phyloP scores from a whole-genome alignment of 2,888 invertebrate species.

The Nineta flava region DNA sequence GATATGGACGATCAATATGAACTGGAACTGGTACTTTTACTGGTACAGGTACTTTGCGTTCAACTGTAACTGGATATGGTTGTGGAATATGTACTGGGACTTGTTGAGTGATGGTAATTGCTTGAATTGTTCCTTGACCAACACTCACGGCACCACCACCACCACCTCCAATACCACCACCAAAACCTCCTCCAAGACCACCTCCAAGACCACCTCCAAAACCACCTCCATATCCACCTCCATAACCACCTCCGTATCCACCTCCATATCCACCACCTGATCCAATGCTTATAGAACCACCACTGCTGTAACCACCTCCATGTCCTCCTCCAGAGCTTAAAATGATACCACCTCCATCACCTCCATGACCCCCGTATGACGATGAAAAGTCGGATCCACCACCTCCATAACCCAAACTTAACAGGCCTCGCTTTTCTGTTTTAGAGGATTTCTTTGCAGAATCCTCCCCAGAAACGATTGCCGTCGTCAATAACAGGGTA shows the following conservation, averaged over 20 bases:
- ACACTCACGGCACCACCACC: constrained; percentile 2
- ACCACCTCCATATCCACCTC: constrained; percentile 12
- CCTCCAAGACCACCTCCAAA: constrained; percentile 7
- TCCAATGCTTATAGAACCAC: constrained; percentile 10
- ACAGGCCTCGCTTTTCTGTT: constrained; percentile 3
- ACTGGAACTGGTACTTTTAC: constrained; percentile 26
- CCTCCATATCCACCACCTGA: constrained; percentile 13
- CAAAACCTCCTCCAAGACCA: constrained; percentile 6
- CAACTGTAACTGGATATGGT: constrained; percentile 11
- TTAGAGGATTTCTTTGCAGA: constrained; percentile 6
- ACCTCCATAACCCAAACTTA: constrained; percentile 7
- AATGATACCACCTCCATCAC: constrained; percentile 9
- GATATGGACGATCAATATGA: constrained; percentile 32
- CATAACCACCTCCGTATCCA: constrained; percentile 12
- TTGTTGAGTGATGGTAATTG: constrained; percentile 17
- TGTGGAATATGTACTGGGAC: constrained; percentile 12
- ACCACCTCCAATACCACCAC: constrained; percentile 7
- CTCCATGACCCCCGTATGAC: constrained; percentile 11
- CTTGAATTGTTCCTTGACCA: constrained; percentile 16
- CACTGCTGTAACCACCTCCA: constrained; percentile 9
- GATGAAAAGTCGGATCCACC: constrained; percentile 6
- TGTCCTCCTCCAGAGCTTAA: constrained; percentile 8
- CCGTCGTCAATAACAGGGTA: constrained; percentile 26
- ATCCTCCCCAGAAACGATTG: constrained; percentile 22
- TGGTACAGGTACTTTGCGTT: constrained; percentile 7